A percentile compares a stretch with the other conserved stretches of the same genome.
Evolutionary conservation across 2,888 invertebrate genomes (phyloP).

Genomic region (Hypena proboscidalis): DNA sequence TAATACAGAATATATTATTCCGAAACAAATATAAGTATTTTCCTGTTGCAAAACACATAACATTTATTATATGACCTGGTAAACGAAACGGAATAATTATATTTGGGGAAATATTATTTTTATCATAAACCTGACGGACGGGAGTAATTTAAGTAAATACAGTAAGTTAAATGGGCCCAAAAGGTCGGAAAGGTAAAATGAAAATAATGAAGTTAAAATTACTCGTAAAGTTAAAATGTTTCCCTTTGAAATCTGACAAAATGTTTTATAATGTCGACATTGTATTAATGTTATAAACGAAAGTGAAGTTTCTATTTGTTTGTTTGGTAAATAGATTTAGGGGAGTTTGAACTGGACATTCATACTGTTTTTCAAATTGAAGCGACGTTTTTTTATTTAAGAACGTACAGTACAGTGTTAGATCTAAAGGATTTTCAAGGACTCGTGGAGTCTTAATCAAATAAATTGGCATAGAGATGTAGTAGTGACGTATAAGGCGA

Average conservation of each 20-base stretch:
- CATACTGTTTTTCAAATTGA: not conserved
- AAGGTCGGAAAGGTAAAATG: conserved; percentile 29
- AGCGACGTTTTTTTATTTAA: too few species aligned
- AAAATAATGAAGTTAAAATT: conserved; percentile 37
- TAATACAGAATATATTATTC: too few species aligned
- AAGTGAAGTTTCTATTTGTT: not conserved
- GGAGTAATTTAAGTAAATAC: conserved; percentile 23
- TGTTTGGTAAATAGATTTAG: not conserved
- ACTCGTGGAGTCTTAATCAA: too few species aligned
- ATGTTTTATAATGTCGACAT: conserved; percentile 7
- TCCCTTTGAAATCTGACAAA: conserved; percentile 12
- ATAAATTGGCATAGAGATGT: too few species aligned
- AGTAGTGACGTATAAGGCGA: too few species aligned
- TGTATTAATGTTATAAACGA: conserved; percentile 1
- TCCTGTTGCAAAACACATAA: too few species aligned
- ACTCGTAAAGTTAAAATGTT: conserved; percentile 21
- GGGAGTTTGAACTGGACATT: not conserved
- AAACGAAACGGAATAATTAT: not conserved
- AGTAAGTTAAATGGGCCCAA: conserved; percentile 12
- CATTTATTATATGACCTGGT: too few species aligned
- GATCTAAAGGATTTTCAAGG: too few species aligned
- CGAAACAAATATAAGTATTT: too few species aligned
- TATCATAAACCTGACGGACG: conserved; percentile 6
- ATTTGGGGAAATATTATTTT: not conserved
- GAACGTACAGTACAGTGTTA: too few species aligned